Conservation (phyloP, 2,113 vertebrate species). For the Gallinago media region DNA sequence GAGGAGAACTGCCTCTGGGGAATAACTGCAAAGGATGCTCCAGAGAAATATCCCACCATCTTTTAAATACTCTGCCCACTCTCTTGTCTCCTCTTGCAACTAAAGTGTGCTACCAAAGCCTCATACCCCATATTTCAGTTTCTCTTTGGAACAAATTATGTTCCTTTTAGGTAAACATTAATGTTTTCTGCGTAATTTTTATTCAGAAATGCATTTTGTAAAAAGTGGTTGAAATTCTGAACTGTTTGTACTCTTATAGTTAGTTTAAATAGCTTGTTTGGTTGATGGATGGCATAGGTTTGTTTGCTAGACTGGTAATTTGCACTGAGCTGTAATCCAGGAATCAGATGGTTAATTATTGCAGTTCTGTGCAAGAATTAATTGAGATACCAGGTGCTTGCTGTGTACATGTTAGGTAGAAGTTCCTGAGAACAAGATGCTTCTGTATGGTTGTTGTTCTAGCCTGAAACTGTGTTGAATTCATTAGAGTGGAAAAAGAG, state of each 20-base stretch:
- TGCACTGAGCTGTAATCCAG: background rate
- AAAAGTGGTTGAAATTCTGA: background rate
- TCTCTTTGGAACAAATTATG: background rate
- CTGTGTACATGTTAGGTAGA: background rate
- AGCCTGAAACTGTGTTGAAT: background rate
- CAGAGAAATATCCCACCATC: background rate
- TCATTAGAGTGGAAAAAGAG: background rate
- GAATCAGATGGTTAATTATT: conserved; percentile 10
- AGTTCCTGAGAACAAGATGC: background rate
- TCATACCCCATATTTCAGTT: background rate
- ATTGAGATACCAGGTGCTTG: background rate
- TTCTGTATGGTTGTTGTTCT: background rate
- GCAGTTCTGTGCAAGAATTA: background rate
- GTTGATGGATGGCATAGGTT: background rate
- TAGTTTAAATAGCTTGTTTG: background rate
- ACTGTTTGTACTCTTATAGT: background rate
- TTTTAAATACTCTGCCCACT: background rate
- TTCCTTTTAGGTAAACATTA: background rate
- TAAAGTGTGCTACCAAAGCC: background rate
- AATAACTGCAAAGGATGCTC: background rate
- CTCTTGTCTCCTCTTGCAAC: background rate
- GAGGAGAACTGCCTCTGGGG: background rate
- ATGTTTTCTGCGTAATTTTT: background rate
- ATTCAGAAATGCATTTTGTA: background rate
- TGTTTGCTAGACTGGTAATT: background rate